Evolutionary conservation across 1,140 invertebrate species (phyloP).

Genomic region (Drosophila punjabiensis): DNA sequence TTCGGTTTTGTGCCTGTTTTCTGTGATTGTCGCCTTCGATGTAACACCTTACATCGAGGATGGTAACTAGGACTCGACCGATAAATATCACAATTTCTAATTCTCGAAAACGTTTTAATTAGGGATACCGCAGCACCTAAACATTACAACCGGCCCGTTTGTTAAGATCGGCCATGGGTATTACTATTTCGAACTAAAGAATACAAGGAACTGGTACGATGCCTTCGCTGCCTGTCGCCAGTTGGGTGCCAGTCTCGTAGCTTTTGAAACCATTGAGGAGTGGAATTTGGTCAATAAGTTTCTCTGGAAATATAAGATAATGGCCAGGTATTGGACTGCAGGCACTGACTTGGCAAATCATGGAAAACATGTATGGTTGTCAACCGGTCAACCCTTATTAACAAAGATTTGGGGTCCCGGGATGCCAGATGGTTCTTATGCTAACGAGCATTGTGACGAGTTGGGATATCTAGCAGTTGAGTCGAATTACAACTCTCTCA

Average conservation of each 20-base stretch:
- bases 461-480: background rate
- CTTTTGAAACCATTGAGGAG: slow-evolving; percentile 15
- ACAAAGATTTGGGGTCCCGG: slow-evolving; percentile 3
- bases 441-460: slow-evolving; percentile 3
- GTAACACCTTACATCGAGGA: background rate
- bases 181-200: background rate
- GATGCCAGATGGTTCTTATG: slow-evolving; percentile 9
- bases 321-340: slow-evolving; percentile 6
- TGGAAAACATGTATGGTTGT: slow-evolving; percentile 19
- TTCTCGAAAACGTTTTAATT: no score
- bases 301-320: slow-evolving; percentile 2
- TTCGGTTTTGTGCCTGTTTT: background rate
- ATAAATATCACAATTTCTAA: background rate
- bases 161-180: background rate
- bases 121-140: background rate
- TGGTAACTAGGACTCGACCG: background rate
- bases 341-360: slow-evolving; percentile 17
- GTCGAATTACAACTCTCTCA: background rate
- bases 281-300: slow-evolving; percentile 16
- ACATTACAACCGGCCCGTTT: slow-evolving; percentile 4
- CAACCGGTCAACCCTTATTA: background rate
- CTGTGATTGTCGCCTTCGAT: background rate
- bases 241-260: slow-evolving; percentile 15
- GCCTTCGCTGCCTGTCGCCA: slow-evolving; percentile 22
- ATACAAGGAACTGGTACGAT: slow-evolving; percentile 22